Evolutionary conservation across 2,888 invertebrate genomes (phyloP).

Genomic region (Chymomyza caudatula): DNA sequence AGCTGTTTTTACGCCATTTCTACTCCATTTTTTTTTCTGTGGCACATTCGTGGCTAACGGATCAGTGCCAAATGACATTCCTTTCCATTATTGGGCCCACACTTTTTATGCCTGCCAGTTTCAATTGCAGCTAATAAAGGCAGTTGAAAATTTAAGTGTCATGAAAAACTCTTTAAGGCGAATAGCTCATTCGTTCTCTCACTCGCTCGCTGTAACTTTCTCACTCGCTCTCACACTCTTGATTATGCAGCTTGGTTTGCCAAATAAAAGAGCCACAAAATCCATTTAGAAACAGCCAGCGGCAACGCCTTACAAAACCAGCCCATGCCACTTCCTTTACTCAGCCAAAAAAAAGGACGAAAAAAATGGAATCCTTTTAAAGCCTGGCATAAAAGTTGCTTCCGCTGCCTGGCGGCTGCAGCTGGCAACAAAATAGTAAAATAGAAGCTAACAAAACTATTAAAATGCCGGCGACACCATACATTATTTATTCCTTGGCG

Average conservation of each 20-base stretch:
- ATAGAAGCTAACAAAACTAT: slow-evolving; percentile 67
- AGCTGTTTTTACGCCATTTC: slow-evolving; percentile 7
- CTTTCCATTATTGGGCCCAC: neutral
- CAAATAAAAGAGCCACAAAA: slow-evolving; percentile 63
- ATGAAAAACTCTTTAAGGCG: neutral
- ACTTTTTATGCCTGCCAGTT: neutral
- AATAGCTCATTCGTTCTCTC: neutral
- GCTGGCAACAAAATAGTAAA: slow-evolving; percentile 19
- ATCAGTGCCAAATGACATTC: slow-evolving; percentile 23
- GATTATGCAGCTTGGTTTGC: slow-evolving; percentile 31
- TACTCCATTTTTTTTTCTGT: slow-evolving; percentile 8
- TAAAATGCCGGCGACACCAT: slow-evolving; percentile 67
- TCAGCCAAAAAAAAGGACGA: neutral
- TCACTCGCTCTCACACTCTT: neutral
- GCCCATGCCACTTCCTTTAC: neutral
- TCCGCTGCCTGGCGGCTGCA: slow-evolving; percentile 46
- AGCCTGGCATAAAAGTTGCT: slow-evolving; percentile 62
- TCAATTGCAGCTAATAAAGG: neutral
- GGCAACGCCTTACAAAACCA: slow-evolving; percentile 29
- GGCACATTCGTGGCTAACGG: slow-evolving; percentile 4
- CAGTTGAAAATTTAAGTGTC: neutral
- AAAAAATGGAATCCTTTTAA: slow-evolving; percentile 35
- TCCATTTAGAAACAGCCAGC: slow-evolving; percentile 51
- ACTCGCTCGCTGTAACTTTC: too few relatives aligned
- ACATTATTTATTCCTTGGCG: slow-evolving; percentile 58